Conservation (phyloP, 2,888 invertebrate species). For the Drosophila setosimentum region DNA sequence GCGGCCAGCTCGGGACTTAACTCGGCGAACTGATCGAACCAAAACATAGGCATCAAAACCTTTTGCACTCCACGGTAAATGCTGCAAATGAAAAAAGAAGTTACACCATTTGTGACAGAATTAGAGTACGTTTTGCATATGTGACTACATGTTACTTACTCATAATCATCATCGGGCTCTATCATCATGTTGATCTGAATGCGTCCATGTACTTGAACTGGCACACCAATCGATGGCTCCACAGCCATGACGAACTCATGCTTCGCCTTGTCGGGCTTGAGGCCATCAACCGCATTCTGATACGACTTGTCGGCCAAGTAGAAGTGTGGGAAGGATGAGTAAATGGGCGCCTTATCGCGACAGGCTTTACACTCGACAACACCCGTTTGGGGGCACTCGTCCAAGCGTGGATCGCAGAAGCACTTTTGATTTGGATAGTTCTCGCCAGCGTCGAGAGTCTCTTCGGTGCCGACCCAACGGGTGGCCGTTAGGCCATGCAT, state of each 20-base stretch:
- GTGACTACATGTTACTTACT: slow-evolving; percentile 82
- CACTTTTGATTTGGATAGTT: slow-evolving; percentile 88
- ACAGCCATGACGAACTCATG: slow-evolving; percentile 89
- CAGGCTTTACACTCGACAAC: slow-evolving; percentile 91
- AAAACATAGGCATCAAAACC: slow-evolving; percentile 90
- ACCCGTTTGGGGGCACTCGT: slow-evolving; percentile 87
- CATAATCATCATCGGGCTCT: slow-evolving; percentile 86
- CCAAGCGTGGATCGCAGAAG: slow-evolving; percentile 87
- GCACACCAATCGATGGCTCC: slow-evolving; percentile 92
- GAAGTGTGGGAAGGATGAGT: slow-evolving; percentile 93
- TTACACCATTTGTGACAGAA: neutral
- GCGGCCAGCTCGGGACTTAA: slow-evolving; percentile 87
- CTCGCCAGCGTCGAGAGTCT: slow-evolving; percentile 90
- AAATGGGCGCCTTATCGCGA: slow-evolving; percentile 92
- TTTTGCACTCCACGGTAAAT: slow-evolving; percentile 86
- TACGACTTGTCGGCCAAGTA: slow-evolving; percentile 90
- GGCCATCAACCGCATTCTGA: slow-evolving; percentile 87
- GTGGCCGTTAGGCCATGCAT: slow-evolving; percentile 74
- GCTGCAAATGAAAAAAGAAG: slow-evolving; percentile 84
- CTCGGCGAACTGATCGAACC: slow-evolving; percentile 90
- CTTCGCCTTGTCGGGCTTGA: slow-evolving; percentile 88
- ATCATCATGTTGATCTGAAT: slow-evolving; percentile 91
- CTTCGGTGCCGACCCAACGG: slow-evolving; percentile 87
- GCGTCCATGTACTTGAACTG: slow-evolving; percentile 90
- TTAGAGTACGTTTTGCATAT: neutral